phyloP scores from a whole-genome alignment of 2,888 invertebrate species.

The Argyresthia goedartella region DNA sequence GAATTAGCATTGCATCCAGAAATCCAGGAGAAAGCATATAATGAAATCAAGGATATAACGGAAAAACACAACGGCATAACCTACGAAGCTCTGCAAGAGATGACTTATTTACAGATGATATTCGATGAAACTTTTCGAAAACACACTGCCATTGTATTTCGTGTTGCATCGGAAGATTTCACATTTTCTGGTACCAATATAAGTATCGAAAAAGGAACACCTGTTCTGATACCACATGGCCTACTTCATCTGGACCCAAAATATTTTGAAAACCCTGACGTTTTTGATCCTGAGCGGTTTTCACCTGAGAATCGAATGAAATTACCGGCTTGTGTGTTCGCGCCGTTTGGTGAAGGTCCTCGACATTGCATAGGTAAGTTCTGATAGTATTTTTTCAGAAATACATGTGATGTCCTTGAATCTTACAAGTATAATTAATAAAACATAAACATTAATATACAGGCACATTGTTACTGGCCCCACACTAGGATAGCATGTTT shows the following conservation, averaged over 20 bases:
- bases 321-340: slow-evolving; percentile 21
- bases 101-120: slow-evolving; percentile 44
- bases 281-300: slow-evolving; percentile 19
- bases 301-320: slow-evolving; percentile 11
- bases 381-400: neutral
- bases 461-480: too few species aligned
- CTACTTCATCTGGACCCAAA: slow-evolving; percentile 19
- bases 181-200: slow-evolving; percentile 26
- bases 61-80: slow-evolving; percentile 25
- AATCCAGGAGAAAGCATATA: slow-evolving; percentile 32
- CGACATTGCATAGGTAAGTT: slow-evolving; percentile 35
- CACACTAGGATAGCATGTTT: too few species aligned
- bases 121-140: slow-evolving; percentile 40
- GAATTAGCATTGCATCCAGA: slow-evolving; percentile 37
- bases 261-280: slow-evolving; percentile 16
- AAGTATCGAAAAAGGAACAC: slow-evolving; percentile 21
- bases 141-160: slow-evolving; percentile 23
- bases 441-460: too few species aligned
- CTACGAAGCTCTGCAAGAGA: slow-evolving; percentile 41
- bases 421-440: too few species aligned
- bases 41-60: slow-evolving; percentile 32
- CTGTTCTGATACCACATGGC: slow-evolving; percentile 16
- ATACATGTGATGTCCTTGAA: too few species aligned
- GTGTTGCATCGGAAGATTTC: slow-evolving; percentile 23
- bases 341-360: slow-evolving; percentile 42